Base-by-base conservation (phyloP, 2,888 invertebrate species). In the Stictocephala bisonia region DNA sequence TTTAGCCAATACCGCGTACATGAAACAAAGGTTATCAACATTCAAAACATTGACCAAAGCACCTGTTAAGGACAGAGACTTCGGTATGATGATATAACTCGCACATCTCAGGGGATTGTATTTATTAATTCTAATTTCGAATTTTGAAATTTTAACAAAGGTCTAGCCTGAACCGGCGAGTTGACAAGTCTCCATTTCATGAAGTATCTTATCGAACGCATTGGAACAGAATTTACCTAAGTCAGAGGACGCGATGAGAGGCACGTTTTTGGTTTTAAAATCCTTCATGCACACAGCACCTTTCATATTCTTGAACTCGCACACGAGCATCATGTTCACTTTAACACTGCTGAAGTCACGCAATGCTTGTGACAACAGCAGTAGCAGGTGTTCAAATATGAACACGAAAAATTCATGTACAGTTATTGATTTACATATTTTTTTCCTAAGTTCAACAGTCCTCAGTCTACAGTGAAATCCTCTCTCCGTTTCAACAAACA, bases 51-150 rank as follows among this genome's bases (percentile, higher is more conserved):
- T 56, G 1, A 56, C 56, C n/a, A n/a, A n/a, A 29, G 18, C n/a
- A n/a, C 56, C 56, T 56, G 27, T n/a, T 15, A 56, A 56, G n/a
- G 4, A n/a, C n/a, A n/a, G n/a, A n/a, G n/a, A 15, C 18, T 56
- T 56, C 6, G 31, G 56, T 22, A 56, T 18, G 4, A 20, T 11
- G 15, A 56, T 56, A 18, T 56, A 56, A 4, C 29, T 18, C 1
- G 29, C 24, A 18, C 56, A 27, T n/a, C 31, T 56, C 26, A 56
- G 31, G 24, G 56, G 56, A 15, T 20, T 27, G 15, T 29, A 56
- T 7, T 15, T 9, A 29, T 56, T 56, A 7, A 56, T 11, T 18
- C 56, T 27, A 31, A 56, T 22, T 56, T 56, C 31, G 15, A 56
- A 31, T 56, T 56, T 56, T 3, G 31, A 22, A 2, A 31, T 31